Evolutionary conservation across 2,888 invertebrate species (phyloP).

Genomic region (Silvanus unidentatus): DNA sequence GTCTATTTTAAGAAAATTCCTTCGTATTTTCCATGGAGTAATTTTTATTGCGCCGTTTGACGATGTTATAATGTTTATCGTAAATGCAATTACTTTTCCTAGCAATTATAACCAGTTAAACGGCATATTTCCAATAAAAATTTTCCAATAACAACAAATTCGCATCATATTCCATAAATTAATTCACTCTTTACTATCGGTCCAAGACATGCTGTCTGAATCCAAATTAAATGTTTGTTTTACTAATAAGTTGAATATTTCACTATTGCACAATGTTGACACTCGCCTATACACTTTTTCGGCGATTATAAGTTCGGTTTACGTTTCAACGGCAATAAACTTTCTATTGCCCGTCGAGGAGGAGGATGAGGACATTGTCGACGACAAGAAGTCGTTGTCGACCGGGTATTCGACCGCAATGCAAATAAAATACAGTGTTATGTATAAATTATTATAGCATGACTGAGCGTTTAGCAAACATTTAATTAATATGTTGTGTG

Average conservation of each 20-base stretch:
- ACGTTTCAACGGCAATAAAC: neutral
- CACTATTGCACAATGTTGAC: too few species aligned
- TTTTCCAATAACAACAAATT: conserved; percentile 6
- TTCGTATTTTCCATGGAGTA: too few species aligned
- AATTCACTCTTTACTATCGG: conserved; percentile 14
- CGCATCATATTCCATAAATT: too few species aligned
- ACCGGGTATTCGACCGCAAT: conserved; percentile 25
- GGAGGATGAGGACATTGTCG: neutral
- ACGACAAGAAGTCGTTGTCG: conserved; percentile 9
- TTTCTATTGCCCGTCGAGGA: neutral
- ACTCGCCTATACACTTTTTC: too few species aligned
- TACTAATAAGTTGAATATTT: conserved; percentile 33
- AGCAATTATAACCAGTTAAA: conserved; percentile 19
- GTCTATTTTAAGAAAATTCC: too few species aligned
- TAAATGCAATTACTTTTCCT: conserved; percentile 17
- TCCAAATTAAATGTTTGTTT: conserved; percentile 30
- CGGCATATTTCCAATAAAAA: conserved; percentile 15
- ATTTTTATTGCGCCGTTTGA: too few species aligned
- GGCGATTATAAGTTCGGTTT: too few species aligned
- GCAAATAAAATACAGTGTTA: conserved; percentile 28
- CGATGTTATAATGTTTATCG: too few species aligned
- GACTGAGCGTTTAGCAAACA: conserved; percentile 33
- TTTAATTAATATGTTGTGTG: conserved; percentile 36
- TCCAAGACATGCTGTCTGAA: conserved; percentile 17
- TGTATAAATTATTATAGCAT: conserved; percentile 34